Conservation (phyloP, 2,113 vertebrate species). For the Melanotaenia duboulayi region DNA sequence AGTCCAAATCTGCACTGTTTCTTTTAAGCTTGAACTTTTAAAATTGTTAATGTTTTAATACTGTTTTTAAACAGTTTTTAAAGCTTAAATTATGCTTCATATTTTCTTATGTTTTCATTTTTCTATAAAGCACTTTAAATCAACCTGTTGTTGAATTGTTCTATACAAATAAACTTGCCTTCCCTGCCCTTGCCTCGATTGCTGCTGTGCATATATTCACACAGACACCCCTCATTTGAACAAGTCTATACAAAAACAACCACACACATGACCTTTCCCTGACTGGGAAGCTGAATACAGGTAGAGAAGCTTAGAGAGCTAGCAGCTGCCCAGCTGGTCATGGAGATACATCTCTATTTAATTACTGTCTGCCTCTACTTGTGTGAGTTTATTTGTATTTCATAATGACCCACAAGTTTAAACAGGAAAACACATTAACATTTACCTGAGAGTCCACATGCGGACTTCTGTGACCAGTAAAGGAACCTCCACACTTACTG, state of each 20-base stretch:
- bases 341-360: constrained; percentile 34
- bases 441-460: constrained; percentile 42
- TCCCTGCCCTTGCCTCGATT: no score
- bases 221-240: background rate
- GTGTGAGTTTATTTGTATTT: constrained; percentile 29
- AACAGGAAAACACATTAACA: constrained; percentile 27
- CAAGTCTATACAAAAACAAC: constrained; percentile 4
- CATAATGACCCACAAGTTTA: constrained; percentile 45
- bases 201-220: background rate
- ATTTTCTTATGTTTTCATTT: no score
- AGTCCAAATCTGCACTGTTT: no score
- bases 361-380: constrained; percentile 42
- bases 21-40: no score
- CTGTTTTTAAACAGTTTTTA: no score
- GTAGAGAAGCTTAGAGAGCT: constrained; percentile 29
- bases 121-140: no score
- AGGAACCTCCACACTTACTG: background rate
- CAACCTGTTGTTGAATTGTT: no score
- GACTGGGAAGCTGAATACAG: constrained; percentile 9
- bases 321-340: constrained; percentile 34
- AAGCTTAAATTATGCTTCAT: no score
- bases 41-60: no score
- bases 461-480: constrained; percentile 28
- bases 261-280: constrained; percentile 16
- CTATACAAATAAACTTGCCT: no score